Percentiles rank a stretch among this genome's conserved stretches.
Evolutionary conservation across 2,797 vertebrate genomes (phyloP).

Genomic region (Karalla daura): DNA sequence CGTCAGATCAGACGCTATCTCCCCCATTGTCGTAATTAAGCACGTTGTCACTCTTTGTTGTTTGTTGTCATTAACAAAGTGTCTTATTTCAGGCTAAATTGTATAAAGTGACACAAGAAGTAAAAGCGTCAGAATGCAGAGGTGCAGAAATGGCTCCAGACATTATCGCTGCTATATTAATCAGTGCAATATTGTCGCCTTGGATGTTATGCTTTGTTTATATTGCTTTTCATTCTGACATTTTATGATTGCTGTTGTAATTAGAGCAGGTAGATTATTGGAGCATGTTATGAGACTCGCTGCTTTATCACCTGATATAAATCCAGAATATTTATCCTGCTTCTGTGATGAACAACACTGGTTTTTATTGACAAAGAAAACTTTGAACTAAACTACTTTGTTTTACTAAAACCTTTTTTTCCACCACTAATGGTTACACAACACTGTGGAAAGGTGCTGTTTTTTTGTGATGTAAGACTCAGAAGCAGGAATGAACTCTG

Average conservation of each 20-base stretch:
- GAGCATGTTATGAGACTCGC: slow-evolving; percentile 84
- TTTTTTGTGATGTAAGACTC: slow-evolving; percentile 18
- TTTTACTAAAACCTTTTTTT: slow-evolving; percentile 18
- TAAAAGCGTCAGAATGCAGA: slow-evolving; percentile 31
- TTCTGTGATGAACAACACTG: slow-evolving; percentile 73
- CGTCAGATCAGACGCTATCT: slow-evolving; percentile 59
- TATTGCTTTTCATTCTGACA: slow-evolving; percentile 81
- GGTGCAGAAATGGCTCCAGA: slow-evolving; percentile 68
- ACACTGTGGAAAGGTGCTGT: slow-evolving; percentile 16
- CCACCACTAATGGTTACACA: slow-evolving; percentile 1
- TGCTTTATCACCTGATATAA: slow-evolving; percentile 84
- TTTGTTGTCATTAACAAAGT: slow-evolving; percentile 54
- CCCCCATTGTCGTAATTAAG: slow-evolving; percentile 61
- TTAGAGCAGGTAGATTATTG: slow-evolving; percentile 86
- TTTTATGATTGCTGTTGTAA: slow-evolving; percentile 86
- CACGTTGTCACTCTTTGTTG: slow-evolving; percentile 62
- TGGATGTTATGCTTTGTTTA: slow-evolving; percentile 82
- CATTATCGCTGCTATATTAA: slow-evolving; percentile 72
- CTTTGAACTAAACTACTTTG: slow-evolving; percentile 40
- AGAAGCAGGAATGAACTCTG: slow-evolving; percentile 17
- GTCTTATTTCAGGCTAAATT: slow-evolving; percentile 32
- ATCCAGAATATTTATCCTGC: slow-evolving; percentile 83
- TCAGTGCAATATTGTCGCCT: slow-evolving; percentile 77
- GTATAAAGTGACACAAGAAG: slow-evolving; percentile 21
- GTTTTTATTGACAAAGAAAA: slow-evolving; percentile 77